Percentiles rank a stretch among this genome's conserved stretches.
Conservation (phyloP, 2,888 invertebrate species). For the Lamellibrachia columna region DNA sequence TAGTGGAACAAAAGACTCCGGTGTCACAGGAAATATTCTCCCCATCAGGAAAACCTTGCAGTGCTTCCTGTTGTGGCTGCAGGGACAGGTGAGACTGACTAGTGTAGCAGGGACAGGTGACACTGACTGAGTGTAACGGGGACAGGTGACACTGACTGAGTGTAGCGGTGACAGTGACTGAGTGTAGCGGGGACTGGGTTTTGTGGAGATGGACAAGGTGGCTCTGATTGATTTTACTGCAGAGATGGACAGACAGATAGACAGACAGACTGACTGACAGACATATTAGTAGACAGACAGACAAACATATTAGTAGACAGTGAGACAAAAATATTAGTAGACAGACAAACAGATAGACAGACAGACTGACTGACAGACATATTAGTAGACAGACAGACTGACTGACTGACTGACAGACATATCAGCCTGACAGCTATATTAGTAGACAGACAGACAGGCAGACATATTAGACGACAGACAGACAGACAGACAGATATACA, state of each 20-base stretch:
- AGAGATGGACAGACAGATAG: no score
- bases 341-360: conserved; percentile 10
- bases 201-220: no score
- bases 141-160: no score
- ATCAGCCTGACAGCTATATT: conserved; percentile 21
- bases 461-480: conserved; percentile 24
- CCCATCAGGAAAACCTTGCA: background rate
- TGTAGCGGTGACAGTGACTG: no score
- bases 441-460: background rate
- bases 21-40: conserved; percentile 10
- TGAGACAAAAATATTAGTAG: conserved; percentile 30
- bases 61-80: background rate
- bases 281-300: no score
- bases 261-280: no score
- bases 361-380: background rate
- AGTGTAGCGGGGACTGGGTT: no score
- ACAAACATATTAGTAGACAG: background rate
- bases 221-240: no score
- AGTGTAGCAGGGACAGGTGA: background rate
- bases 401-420: conserved; percentile 36
- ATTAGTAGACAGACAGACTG: conserved; percentile 37
- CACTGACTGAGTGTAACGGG: no score
- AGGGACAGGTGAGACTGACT: background rate
- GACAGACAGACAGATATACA: background rate
- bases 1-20: background rate